Base-by-base conservation (phyloP, 1,140 invertebrate genomes). In the Arion vulgaris region DNA sequence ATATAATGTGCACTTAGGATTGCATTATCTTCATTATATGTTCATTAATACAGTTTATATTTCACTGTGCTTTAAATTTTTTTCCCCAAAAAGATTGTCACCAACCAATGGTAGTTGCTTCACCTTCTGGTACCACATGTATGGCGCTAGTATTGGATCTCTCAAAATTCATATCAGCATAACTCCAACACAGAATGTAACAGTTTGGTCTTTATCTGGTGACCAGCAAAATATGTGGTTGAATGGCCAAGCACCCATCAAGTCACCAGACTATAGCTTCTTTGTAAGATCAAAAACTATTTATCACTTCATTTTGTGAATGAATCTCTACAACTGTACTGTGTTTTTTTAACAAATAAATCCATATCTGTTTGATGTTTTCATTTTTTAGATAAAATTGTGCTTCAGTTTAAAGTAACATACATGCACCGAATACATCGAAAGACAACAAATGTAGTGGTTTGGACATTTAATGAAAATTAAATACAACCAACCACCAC, bases 111-210 rank as follows among this genome's bases (percentile, higher is more conserved):
- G 78, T 5, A 79, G 80, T 23, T 90, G 89, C 75, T 66, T 90
- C 32, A 80, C 83, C 7, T 90, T 91, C 86, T 90, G 88, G 89
- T 90, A 88, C 80, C 86, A 89, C 86, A 91, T 91, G 89, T 87
- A 87, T 66, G 90, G 90, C 28, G 53, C n/a, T 15, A 80, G 82
- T 45, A 86, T 89, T 45, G 87, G 87, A 69, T 85, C 78, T 1
- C 85, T 91, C 72, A 85, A 91, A 89, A 88, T 93, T 88, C 86
- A 90, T 86, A 26, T 87, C 11, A 74, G 51, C 28, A 32, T 71
- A 7, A 74, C 82, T n/a, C 57, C 77, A 2, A 38, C 51, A 13
- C 41, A 62, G 11, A 81, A 79, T 19, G 57, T 62, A 9, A 57
- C 73, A 11, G 62, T 84, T 32, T 89, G 88, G 88, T 76, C 81